Evolutionary conservation across 2,797 vertebrate genomes (phyloP).

Genomic region (Martes flavigula): DNA sequence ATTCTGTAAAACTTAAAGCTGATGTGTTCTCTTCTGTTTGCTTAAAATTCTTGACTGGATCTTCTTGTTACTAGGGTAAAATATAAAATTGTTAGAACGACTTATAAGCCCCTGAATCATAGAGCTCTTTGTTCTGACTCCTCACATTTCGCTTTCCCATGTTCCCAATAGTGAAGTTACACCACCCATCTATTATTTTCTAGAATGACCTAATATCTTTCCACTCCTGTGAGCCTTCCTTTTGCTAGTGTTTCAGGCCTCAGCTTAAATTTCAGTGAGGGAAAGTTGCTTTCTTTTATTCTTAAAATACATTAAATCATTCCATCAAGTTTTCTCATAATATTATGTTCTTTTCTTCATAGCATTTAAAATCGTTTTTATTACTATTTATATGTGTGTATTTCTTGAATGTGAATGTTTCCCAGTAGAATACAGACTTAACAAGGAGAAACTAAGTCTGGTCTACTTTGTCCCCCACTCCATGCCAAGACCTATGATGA

Average conservation of each 20-base stretch:
- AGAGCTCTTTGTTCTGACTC: background rate
- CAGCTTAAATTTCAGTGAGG: background rate
- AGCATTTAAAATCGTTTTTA: background rate
- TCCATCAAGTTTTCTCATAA: slow-evolving; percentile 15
- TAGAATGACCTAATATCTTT: background rate
- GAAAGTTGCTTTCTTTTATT: background rate
- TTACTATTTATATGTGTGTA: background rate
- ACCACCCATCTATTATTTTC: background rate
- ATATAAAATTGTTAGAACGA: background rate
- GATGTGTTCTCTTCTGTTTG: background rate
- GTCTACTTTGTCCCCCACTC: background rate
- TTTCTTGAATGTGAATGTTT: background rate
- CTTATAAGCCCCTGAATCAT: background rate
- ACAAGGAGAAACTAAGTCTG: background rate
- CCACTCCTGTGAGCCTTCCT: background rate
- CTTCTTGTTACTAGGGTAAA: background rate
- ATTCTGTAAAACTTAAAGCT: background rate
- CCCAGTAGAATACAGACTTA: background rate
- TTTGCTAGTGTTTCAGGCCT: background rate
- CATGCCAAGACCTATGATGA: background rate
- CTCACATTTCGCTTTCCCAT: background rate
- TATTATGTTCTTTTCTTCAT: background rate
- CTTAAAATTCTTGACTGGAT: background rate
- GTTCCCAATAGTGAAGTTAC: background rate
- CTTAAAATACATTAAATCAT: background rate